Evolutionary conservation across 1,140 invertebrate species (phyloP).

Genomic region (Triops longicaudatus): DNA sequence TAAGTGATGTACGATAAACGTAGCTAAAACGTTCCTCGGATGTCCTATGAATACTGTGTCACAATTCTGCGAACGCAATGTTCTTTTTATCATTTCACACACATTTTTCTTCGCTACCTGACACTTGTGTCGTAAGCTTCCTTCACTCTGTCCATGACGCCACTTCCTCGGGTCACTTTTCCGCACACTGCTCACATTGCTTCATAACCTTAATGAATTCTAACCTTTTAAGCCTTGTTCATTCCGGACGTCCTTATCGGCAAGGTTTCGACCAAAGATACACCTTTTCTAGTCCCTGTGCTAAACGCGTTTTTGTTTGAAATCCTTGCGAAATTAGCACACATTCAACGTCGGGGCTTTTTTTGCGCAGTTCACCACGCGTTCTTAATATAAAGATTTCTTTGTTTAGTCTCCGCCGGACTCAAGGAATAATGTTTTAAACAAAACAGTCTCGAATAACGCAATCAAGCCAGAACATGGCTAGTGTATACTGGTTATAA

Average conservation of each 20-base stretch:
- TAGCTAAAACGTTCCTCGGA: too few relatives aligned
- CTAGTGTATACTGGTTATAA: neutral
- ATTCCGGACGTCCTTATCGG: neutral
- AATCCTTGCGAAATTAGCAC: constrained; percentile 7
- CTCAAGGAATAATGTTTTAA: too few relatives aligned
- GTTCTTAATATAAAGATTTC: too few relatives aligned
- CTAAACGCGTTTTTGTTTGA: neutral
- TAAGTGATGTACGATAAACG: too few relatives aligned
- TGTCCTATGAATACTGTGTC: too few relatives aligned
- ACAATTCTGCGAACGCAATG: too few relatives aligned
- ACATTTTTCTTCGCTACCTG: too few relatives aligned
- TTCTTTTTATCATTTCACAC: too few relatives aligned
- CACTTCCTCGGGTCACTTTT: too few relatives aligned
- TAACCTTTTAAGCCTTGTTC: neutral
- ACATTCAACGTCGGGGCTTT: neutral
- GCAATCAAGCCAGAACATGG: neutral
- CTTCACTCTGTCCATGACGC: too few relatives aligned
- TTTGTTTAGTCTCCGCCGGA: too few relatives aligned
- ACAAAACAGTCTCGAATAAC: neutral
- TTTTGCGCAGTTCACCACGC: neutral
- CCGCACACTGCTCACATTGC: neutral
- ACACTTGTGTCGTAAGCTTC: too few relatives aligned
- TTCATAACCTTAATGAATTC: neutral
- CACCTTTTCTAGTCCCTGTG: neutral
- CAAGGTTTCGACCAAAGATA: neutral